Percentiles rank a stretch among this genome's conserved stretches.
Conservation (phyloP, 2,113 vertebrate genomes). For the Silurus asotus region DNA sequence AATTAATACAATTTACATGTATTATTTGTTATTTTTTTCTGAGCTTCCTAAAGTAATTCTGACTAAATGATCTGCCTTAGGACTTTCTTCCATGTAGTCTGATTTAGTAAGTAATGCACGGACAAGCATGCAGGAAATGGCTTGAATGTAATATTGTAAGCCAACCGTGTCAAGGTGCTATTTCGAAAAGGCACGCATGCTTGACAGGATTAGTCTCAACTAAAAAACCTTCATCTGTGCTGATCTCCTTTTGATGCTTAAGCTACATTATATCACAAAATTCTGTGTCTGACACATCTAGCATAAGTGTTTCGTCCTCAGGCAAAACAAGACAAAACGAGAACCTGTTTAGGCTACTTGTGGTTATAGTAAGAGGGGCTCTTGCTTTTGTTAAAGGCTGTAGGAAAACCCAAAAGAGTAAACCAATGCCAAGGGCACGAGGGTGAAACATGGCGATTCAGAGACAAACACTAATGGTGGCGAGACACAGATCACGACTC, state of each 20-base stretch:
- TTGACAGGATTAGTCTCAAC: constrained; percentile 18
- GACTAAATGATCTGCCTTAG: constrained; percentile 15
- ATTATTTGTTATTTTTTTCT: background rate
- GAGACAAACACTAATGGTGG: background rate
- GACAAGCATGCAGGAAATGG: background rate
- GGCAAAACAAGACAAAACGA: constrained; percentile 41
- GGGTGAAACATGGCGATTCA: background rate
- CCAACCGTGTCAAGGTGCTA: background rate
- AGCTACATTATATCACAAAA: constrained; percentile 22
- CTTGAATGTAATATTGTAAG: constrained; percentile 3
- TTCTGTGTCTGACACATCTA: constrained; percentile 17
- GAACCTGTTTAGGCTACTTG: constrained; percentile 36
- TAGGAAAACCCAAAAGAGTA: constrained; percentile 22
- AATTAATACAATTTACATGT: background rate
- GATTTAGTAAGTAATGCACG: background rate
- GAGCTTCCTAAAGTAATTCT: constrained; percentile 12
- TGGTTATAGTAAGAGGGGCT: constrained; percentile 27
- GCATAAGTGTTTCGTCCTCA: constrained; percentile 26
- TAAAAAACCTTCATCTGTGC: constrained; percentile 28
- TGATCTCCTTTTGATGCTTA: constrained; percentile 29
- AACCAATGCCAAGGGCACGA: constrained; percentile 10
- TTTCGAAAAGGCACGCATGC: constrained; percentile 16
- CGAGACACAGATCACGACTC: background rate
- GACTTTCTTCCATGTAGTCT: background rate
- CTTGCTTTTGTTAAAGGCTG: constrained; percentile 32